Evolutionary conservation across 2,888 invertebrate species (phyloP), one percentile per base, ranked within the genome.

Genomic region (Dynastes grantii): DNA sequence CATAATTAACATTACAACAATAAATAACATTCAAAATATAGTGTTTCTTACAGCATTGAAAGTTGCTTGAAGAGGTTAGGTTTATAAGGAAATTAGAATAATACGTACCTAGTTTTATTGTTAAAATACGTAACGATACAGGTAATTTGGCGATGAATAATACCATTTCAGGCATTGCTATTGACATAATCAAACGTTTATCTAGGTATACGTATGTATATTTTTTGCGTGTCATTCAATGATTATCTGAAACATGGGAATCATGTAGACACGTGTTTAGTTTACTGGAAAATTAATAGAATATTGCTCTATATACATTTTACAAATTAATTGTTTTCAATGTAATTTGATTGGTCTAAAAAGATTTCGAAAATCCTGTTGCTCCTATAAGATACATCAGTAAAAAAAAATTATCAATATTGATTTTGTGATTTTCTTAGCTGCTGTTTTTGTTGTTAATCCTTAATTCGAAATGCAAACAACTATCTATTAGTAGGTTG

Each of bases 51-150:
- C 11, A 32, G 16, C 32, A n/a, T 65, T 65, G 16, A 6, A 32
- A 65, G 5, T 65, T 65, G 27, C 37, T 64, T 22, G n/a, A 37
- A 64, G 32, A 65, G 65, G 32, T 65, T 32, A 37, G 5, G 29
- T 65, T 32, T 32, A 22, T 22, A 22, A 22, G 22, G 22, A 22
- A 22, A 22, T 22, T 22, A 4, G 5, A 32, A 32, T 32, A 32
- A 32, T 16, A 53, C 16, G 13, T n/a, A 53, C 6, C 0, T 53
- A 16, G 6, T 16, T 5, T 53, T 53, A 16, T 53, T 16, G 16
- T n/a, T 53, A 16, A 16, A n/a, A 53, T 16, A 53, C 13, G 4
- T 5, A 16, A 16, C 1, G n/a, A n/a, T 16, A 16, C 13, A 16
- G 2, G n/a, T n/a, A 13, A 13, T n/a, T 53, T 53, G n/a, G 3